These are phyloP conservation scores for Amphimedon queenslandica DNA, from an alignment of 37 sponge, comb jelly and placozoan species.

Conservation along the genomic window DNA sequence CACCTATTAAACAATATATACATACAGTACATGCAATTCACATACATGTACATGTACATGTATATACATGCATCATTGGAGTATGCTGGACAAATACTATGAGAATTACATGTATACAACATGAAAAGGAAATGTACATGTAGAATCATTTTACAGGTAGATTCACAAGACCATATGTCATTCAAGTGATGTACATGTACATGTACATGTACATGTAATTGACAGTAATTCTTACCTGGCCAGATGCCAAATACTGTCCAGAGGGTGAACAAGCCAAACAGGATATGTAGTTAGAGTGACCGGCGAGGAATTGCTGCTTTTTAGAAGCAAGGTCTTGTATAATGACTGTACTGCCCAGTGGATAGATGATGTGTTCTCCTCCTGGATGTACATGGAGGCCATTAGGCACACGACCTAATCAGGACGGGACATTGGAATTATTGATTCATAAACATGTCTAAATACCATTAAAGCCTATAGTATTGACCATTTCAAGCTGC, in stretches of 20 bases:
- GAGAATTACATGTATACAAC: too few species aligned
- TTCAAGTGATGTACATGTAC: too few species aligned
- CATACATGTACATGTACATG: too few species aligned
- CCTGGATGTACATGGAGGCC: conserved; percentile 89
- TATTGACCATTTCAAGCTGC: conserved; percentile 53
- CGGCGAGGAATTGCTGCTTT: conserved; percentile 81
- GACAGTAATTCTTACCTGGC: conserved; percentile 57
- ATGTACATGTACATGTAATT: too few species aligned
- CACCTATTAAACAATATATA: conserved; percentile 13
- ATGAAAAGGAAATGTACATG: too few species aligned
- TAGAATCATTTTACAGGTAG: too few species aligned
- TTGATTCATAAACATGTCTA: neutral
- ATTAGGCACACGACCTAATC: conserved; percentile 68
- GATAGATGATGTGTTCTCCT: conserved; percentile 79
- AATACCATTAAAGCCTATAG: conserved; percentile 82
- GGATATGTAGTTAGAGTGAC: conserved; percentile 89
- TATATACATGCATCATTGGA: too few species aligned
- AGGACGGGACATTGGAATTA: neutral
- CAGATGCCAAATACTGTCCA: conserved; percentile 84
- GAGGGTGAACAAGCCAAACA: conserved; percentile 81
- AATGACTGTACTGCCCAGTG: conserved; percentile 89
- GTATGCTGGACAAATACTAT: too few species aligned
- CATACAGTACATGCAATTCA: too few species aligned
- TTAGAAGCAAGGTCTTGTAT: conserved; percentile 59
- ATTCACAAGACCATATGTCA: too few species aligned